Percentiles rank a stretch among this genome's conserved stretches.
Conservation (phyloP, 92 coral and sea anemone genomes). For the Zoanthus gigantus region DNA sequence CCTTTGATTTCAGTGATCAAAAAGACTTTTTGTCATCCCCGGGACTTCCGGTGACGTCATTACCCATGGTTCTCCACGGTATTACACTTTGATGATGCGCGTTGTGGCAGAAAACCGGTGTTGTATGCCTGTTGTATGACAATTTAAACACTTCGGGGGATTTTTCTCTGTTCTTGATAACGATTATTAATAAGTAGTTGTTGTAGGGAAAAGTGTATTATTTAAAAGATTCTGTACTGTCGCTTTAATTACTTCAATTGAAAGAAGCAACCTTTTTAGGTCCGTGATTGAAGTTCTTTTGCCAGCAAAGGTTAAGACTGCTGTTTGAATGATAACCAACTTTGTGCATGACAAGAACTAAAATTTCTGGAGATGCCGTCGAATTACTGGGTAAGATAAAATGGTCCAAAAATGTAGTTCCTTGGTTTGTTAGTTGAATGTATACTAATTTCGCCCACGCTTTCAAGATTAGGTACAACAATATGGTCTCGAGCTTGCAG, state of each 20-base stretch:
- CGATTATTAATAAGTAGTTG: slow-evolving; percentile 21
- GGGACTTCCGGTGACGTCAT: slow-evolving; percentile 52
- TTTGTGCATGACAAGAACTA: slow-evolving; percentile 48
- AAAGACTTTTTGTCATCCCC: slow-evolving; percentile 7
- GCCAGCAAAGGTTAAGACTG: slow-evolving; percentile 40
- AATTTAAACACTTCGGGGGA: slow-evolving; percentile 49
- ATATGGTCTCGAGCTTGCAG: slow-evolving; percentile 52
- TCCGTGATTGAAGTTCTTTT: slow-evolving; percentile 34
- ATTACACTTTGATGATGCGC: slow-evolving; percentile 50
- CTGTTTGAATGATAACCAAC: slow-evolving; percentile 50
- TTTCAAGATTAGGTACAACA: slow-evolving; percentile 52
- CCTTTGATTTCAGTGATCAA: no score
- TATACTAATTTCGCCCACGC: slow-evolving; percentile 52
- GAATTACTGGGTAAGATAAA: slow-evolving; percentile 49
- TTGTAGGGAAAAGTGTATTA: neutral
- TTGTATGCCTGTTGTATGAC: slow-evolving; percentile 51
- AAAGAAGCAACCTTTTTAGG: slow-evolving; percentile 23
- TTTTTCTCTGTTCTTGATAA: slow-evolving; percentile 36
- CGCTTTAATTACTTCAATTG: slow-evolving; percentile 6
- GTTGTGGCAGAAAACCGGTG: slow-evolving; percentile 53
- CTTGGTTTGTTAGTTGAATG: slow-evolving; percentile 52
- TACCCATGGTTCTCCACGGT: slow-evolving; percentile 46
- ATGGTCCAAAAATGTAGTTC: slow-evolving; percentile 41
- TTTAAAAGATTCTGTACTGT: slow-evolving; percentile 10
- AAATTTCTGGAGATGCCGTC: slow-evolving; percentile 34